phyloP scores from a whole-genome alignment of 2,888 invertebrate species.

The Rhagonycha fulva region DNA sequence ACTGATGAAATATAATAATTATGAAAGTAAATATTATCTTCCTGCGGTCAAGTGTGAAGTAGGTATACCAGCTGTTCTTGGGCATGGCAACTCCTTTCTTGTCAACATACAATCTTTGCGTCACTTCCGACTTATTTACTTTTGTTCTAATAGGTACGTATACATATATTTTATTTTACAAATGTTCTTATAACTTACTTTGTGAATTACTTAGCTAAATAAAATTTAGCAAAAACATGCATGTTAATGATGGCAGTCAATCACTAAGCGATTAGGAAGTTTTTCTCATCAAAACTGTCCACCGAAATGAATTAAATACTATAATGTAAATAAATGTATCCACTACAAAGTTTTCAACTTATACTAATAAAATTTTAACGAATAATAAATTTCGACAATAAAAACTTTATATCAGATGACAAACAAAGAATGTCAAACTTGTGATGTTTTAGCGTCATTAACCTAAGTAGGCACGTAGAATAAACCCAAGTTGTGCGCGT shows the following conservation, averaged over 20 bases:
- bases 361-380: background rate
- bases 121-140: conserved; percentile 33
- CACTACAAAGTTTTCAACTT: background rate
- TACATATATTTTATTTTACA: background rate
- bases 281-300: background rate
- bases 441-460: conserved; percentile 9
- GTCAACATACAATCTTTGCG: conserved; percentile 34
- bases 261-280: background rate
- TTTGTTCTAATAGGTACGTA: conserved; percentile 4
- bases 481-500: conserved; percentile 9
- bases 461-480: conserved; percentile 7
- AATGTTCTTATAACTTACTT: background rate
- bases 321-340: background rate
- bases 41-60: conserved; percentile 37
- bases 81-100: conserved; percentile 32
- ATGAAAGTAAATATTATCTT: conserved; percentile 42
- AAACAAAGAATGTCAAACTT: conserved; percentile 3
- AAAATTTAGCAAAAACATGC: background rate
- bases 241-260: too few relatives aligned
- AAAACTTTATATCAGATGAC: background rate
- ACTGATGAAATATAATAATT: conserved; percentile 28
- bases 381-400: background rate
- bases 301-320: background rate
- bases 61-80: conserved; percentile 29
- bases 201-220: background rate